These are phyloP conservation scores for Lacerta viridis DNA, from an alignment of 2,797 vertebrate genomes.

Conservation along the genomic window DNA sequence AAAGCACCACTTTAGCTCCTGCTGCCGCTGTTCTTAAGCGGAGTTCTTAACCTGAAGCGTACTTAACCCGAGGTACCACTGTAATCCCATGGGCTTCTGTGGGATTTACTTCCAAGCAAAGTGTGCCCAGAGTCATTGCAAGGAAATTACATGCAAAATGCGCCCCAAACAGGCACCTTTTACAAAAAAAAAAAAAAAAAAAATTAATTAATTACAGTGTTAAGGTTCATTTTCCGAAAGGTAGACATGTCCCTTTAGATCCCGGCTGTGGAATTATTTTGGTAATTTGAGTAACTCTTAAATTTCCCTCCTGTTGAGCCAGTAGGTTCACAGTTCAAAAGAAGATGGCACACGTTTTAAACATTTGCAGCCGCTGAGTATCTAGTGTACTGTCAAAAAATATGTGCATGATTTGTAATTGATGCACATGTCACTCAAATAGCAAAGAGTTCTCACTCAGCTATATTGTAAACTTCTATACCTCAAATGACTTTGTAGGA, in stretches of 20 bases:
- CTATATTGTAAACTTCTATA: conserved; percentile 46
- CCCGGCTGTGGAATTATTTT: not conserved
- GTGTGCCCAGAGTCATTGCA: not conserved
- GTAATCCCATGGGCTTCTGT: not conserved
- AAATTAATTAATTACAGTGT: conserved; percentile 19
- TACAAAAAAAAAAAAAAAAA: not conserved
- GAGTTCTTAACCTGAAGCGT: no score
- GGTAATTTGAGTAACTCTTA: not conserved
- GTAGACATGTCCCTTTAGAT: conserved; percentile 35
- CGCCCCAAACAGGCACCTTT: fast-evolving
- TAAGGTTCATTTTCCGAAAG: not conserved
- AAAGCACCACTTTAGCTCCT: no score
- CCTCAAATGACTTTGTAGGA: conserved; percentile 51
- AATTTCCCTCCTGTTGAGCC: not conserved
- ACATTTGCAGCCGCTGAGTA: conserved; percentile 24
- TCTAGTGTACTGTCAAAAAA: conserved; percentile 14
- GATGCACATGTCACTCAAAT: conserved; percentile 20
- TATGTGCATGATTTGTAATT: not conserved
- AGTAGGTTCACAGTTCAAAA: not conserved
- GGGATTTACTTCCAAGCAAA: not conserved
- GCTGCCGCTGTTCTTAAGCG: no score
- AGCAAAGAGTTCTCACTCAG: conserved; percentile 57
- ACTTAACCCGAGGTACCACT: not conserved
- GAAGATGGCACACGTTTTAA: conserved; percentile 37
- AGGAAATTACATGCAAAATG: not conserved